Base-by-base conservation (phyloP, 92 coral and sea anemone species). In the Anthopleura xanthogrammica region DNA sequence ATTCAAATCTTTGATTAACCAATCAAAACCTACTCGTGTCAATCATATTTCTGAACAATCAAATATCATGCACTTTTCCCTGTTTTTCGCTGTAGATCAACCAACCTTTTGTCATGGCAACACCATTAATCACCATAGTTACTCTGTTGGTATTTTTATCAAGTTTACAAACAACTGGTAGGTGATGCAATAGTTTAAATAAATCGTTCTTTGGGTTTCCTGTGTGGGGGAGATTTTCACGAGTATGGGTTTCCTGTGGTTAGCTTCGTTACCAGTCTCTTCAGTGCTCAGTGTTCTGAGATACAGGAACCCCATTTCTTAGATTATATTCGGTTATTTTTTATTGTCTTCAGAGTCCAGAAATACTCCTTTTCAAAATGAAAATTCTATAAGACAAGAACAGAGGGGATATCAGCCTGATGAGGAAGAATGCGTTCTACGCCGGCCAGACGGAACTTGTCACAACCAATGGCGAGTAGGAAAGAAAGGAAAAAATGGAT, bases 401-500 rank as follows among this genome's bases (percentile, higher is more conserved):
- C 72, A 65, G n/a, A 9, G 9, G 14, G 14, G 42, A 29, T 12
- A 36, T 5, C 42, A n/a, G 16, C 14, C 42, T 5, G 43, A 12
- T 3, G 74, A 68, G 5, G 74, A 68, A 19, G 68, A 77, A 13
- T 77, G 80, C 74, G 74, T 6, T n/a, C 5, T 55, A 20, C 80
- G 46, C 54, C 64, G 80, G 17, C 64, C 50, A 4, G 80, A 77
- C 65, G 80, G 80, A 5, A 36, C 80, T n/a, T 77, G 80, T 17
- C 56, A 19, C 70, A 76, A 76, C 68, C 66, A 77, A 4, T 77
- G 64, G 60, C 43, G 64, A 39, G 65, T 48, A 43, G 64, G 60
- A 36, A 48, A 77, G 41, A 77, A 77, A 68, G 74, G 13, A 9
- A 23, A 68, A 5, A 68, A 12, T 16, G 43, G 41, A 24, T 23